Conservation (phyloP, 35 echinoderm and acorn worm species). For the Heliocidaris tuberculata region DNA sequence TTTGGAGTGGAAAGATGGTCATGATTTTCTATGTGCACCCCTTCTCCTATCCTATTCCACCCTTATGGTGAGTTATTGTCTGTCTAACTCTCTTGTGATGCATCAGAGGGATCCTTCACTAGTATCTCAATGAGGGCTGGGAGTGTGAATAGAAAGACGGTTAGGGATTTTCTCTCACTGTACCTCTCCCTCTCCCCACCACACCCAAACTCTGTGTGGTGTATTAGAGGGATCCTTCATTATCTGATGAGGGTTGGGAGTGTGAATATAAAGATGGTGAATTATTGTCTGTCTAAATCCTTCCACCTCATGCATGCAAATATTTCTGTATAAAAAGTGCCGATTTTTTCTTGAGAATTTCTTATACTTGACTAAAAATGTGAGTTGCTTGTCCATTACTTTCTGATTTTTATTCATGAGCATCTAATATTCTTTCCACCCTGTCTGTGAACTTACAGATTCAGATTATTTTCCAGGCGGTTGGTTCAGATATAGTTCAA, state of each 20-base stretch:
- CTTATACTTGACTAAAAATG: too few relatives aligned
- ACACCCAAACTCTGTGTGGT: background rate
- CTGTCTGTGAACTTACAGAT: too few relatives aligned
- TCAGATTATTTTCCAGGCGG: too few relatives aligned
- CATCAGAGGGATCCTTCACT: background rate
- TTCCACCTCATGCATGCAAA: background rate
- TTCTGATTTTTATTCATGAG: too few relatives aligned
- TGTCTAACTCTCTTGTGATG: background rate
- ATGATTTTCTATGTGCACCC: background rate
- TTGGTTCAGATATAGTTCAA: too few relatives aligned
- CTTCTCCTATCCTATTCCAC: background rate
- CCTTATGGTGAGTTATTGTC: too few relatives aligned
- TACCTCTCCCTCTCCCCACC: background rate
- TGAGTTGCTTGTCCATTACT: too few relatives aligned
- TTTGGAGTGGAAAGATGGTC: background rate
- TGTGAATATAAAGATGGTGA: background rate
- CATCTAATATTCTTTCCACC: too few relatives aligned
- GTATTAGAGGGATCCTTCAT: background rate
- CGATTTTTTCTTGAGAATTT: too few relatives aligned
- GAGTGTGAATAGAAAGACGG: conserved; percentile 29
- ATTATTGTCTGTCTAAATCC: background rate
- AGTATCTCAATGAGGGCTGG: conserved; percentile 53
- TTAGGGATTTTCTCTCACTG: background rate
- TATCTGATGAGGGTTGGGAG: too few relatives aligned
- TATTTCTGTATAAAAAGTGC: too few relatives aligned